phyloP scores from a whole-genome alignment of 2,888 invertebrate species.

The Ramazzottius varieornatus region DNA sequence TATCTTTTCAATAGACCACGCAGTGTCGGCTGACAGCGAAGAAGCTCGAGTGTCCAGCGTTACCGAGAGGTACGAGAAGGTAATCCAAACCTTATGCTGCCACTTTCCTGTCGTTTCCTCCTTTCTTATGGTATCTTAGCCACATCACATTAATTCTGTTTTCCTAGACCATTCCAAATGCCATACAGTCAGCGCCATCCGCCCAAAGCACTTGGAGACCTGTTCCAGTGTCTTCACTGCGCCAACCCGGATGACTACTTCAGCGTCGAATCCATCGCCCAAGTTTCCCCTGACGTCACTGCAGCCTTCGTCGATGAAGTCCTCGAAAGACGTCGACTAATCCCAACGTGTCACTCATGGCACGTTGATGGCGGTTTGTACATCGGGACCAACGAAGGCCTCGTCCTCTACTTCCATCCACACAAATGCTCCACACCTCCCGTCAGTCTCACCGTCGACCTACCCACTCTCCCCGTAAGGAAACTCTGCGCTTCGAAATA shows the following conservation, averaged over 20 bases:
- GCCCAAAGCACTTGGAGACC: background rate
- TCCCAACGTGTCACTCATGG: background rate
- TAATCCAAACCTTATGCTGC: too few species aligned
- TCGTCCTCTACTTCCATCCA: background rate
- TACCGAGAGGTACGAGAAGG: too few species aligned
- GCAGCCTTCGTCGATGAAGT: background rate
- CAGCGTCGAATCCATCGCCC: background rate
- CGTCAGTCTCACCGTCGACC: background rate
- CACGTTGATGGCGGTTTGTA: conserved; percentile 1
- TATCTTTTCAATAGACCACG: too few species aligned
- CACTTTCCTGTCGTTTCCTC: too few species aligned
- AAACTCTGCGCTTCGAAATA: background rate
- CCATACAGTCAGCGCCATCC: background rate
- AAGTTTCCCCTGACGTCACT: background rate
- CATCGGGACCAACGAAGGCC: background rate
- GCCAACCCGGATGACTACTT: background rate
- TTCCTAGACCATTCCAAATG: background rate
- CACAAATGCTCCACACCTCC: background rate
- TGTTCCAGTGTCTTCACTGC: background rate
- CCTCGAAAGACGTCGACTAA: background rate
- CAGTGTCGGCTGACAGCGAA: too few species aligned
- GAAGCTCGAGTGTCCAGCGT: too few species aligned
- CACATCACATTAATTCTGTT: too few species aligned
- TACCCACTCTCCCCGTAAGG: background rate
- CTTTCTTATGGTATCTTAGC: too few species aligned